Evolutionary conservation across 30 jellyfish, hydroid and myxozoan genomes (phyloP).

Genomic region (Chironex yamaguchii): DNA sequence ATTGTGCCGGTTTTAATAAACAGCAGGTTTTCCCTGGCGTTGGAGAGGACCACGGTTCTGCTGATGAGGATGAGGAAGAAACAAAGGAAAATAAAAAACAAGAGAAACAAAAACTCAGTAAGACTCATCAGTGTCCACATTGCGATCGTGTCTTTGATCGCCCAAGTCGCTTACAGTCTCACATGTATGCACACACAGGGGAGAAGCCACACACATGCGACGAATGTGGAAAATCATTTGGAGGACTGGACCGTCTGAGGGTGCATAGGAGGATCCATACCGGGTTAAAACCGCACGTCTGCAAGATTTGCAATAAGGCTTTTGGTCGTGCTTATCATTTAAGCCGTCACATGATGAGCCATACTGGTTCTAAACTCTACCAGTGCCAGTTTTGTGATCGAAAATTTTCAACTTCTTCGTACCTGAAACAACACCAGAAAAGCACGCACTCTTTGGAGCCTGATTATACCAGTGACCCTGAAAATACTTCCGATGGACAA

Average conservation of each 20-base stretch:
- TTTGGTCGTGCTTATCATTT: not conserved
- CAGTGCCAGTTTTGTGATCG: not conserved
- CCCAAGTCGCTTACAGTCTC: not conserved
- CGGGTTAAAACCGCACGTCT: not conserved
- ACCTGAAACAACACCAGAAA: not conserved
- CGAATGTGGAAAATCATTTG: not conserved
- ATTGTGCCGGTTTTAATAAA: not conserved
- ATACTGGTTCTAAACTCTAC: not conserved
- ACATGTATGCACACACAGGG: not conserved
- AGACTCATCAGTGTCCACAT: not conserved
- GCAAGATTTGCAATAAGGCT: not conserved
- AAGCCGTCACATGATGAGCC: not conserved
- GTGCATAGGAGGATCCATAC: not conserved
- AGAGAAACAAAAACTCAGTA: not conserved
- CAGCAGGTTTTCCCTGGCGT: not conserved
- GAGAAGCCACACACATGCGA: not conserved
- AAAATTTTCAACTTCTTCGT: not conserved
- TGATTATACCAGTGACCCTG: not conserved
- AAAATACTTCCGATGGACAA: not conserved
- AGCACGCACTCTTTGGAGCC: not conserved
- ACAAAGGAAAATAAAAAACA: not conserved
- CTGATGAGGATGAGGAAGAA: not conserved
- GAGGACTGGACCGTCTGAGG: not conserved
- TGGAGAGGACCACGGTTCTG: not conserved
- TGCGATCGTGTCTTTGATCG: not conserved